These are phyloP conservation scores for Monopterus albus DNA, from an alignment of 2,113 vertebrate species.

Conservation along the genomic window DNA sequence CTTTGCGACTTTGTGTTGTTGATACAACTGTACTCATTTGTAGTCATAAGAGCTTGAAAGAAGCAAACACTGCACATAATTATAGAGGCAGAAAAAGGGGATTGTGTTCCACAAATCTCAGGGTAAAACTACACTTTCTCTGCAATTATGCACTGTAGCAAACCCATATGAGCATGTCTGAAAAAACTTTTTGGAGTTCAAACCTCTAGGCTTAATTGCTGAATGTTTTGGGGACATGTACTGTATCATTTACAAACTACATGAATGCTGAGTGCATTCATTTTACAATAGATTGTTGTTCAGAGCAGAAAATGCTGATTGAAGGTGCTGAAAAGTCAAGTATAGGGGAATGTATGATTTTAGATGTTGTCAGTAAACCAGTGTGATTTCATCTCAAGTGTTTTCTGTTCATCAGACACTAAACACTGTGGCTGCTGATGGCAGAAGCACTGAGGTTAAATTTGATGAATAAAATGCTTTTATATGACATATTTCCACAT, in stretches of 20 bases:
- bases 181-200: slow-evolving; percentile 15
- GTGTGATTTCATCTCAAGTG: slow-evolving; percentile 68
- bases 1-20: slow-evolving; percentile 18
- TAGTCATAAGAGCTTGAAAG: slow-evolving; percentile 31
- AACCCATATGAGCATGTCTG: slow-evolving; percentile 5
- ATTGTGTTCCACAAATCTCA: slow-evolving; percentile 35
- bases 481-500: slow-evolving; percentile 2
- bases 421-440: slow-evolving; percentile 46
- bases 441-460: slow-evolving; percentile 56
- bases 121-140: slow-evolving; percentile 37
- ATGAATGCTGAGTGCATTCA: slow-evolving; percentile 51
- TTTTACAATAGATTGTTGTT: slow-evolving; percentile 56
- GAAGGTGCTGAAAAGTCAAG: slow-evolving; percentile 73
- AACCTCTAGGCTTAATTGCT: slow-evolving; percentile 50
- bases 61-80: slow-evolving; percentile 49
- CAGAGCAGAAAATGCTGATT: slow-evolving; percentile 63
- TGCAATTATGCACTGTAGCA: slow-evolving; percentile 44
- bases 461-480: slow-evolving; percentile 53
- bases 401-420: slow-evolving; percentile 68
- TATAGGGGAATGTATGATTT: slow-evolving; percentile 57
- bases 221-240: slow-evolving; percentile 54
- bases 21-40: slow-evolving; percentile 28
- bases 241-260: slow-evolving; percentile 61
- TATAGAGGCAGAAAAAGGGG: neutral
- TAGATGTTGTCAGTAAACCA: slow-evolving; percentile 68